These are phyloP conservation scores for Baccha elongata DNA, from an alignment of 2,888 invertebrate species.

Conservation along the genomic window DNA sequence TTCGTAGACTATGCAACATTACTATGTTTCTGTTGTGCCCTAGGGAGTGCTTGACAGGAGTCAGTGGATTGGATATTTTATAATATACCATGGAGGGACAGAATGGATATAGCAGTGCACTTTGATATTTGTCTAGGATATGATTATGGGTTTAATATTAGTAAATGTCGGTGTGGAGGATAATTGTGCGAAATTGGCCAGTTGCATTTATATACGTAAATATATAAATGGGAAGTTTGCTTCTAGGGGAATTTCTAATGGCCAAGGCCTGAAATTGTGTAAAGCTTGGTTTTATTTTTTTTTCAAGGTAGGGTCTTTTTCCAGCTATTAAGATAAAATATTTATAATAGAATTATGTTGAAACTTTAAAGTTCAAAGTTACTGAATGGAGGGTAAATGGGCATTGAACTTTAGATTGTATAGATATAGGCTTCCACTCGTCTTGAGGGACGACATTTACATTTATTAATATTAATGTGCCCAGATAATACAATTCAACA, in stretches of 20 bases:
- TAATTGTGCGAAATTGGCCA: conserved; percentile 70
- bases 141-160: conserved; percentile 47
- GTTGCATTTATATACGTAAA: conserved; percentile 44
- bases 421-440: too few species aligned
- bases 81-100: neutral
- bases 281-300: conserved; percentile 14
- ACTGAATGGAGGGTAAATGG: neutral
- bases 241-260: conserved; percentile 21
- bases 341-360: conserved; percentile 34
- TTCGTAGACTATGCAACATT: conserved; percentile 65
- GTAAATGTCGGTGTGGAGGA: conserved; percentile 36
- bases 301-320: conserved; percentile 1
- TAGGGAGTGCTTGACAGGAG: conserved; percentile 41
- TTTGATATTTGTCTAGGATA: conserved; percentile 62
- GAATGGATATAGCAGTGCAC: conserved; percentile 38
- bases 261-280: conserved; percentile 18
- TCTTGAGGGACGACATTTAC: too few species aligned
- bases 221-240: conserved; percentile 4
- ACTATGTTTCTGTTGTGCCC: conserved; percentile 25
- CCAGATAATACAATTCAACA: too few species aligned
- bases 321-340: conserved; percentile 43
- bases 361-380: too few species aligned
- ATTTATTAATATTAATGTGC: too few species aligned
- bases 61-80: conserved; percentile 4
- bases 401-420: neutral